Evolutionary conservation across 2,797 vertebrate genomes (phyloP).

Genomic region (Etheostoma perlongum): DNA sequence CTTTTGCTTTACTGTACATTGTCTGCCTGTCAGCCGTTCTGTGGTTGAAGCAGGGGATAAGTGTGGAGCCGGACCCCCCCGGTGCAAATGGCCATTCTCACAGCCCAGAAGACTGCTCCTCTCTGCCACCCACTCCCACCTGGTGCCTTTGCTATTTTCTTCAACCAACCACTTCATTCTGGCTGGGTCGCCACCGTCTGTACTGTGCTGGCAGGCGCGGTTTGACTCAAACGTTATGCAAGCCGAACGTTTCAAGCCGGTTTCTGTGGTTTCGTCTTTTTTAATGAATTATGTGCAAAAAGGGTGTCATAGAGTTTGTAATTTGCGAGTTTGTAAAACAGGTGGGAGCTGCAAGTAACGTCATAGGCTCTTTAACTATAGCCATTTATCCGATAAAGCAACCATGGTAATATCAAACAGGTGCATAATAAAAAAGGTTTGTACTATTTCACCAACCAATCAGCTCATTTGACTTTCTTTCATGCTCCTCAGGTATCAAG

Average conservation of each 20-base stretch:
- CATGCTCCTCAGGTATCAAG: neutral
- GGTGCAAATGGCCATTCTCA: conserved; percentile 89
- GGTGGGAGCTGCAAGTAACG: conserved; percentile 34
- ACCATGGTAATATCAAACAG: neutral
- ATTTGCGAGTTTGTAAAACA: conserved; percentile 52
- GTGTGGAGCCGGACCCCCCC: conserved; percentile 82
- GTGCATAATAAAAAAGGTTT: neutral
- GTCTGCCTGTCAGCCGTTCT: conserved; percentile 78
- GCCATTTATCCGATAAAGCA: neutral
- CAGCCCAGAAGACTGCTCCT: conserved; percentile 89
- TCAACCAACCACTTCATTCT: conserved; percentile 86
- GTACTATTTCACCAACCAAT: neutral
- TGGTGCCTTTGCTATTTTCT: conserved; percentile 90
- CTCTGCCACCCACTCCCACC: conserved; percentile 90
- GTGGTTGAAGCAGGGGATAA: conserved; percentile 67
- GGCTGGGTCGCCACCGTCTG: conserved; percentile 88
- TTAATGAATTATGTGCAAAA: conserved; percentile 62
- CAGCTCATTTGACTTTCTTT: neutral
- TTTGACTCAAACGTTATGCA: conserved; percentile 84
- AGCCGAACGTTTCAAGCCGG: conserved; percentile 75
- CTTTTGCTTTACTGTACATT: conserved; percentile 84
- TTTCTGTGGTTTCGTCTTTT: conserved; percentile 42
- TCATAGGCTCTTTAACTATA: neutral
- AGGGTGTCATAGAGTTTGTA: conserved; percentile 39
- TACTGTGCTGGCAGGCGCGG: conserved; percentile 86